Conservation (phyloP, 53 echinoderm and acorn worm species). For the Crossaster papposus region DNA sequence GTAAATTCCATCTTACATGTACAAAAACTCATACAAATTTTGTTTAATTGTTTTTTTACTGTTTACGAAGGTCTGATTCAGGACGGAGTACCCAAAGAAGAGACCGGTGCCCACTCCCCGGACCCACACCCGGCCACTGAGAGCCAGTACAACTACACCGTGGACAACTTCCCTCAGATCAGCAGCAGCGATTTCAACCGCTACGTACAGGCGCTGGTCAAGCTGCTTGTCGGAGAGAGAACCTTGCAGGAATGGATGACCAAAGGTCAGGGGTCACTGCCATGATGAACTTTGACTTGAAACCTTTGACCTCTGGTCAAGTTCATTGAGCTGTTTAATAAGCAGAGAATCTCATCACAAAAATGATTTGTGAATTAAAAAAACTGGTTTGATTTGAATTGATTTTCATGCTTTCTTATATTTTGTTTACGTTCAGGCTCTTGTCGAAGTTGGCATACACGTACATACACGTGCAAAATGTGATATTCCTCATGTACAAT, state of each 20-base stretch:
- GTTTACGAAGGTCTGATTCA: neutral
- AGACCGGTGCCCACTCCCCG: constrained; percentile 8
- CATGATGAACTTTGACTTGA: neutral
- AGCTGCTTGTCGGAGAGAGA: constrained; percentile 85
- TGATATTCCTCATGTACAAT: too few relatives aligned
- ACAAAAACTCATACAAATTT: too few relatives aligned
- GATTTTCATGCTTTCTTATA: too few relatives aligned
- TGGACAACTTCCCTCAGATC: constrained; percentile 84
- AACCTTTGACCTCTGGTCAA: neutral
- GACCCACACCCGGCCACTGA: constrained; percentile 66
- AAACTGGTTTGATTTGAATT: too few relatives aligned
- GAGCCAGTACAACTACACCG: constrained; percentile 85
- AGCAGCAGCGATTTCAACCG: constrained; percentile 70
- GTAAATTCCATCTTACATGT: too few relatives aligned
- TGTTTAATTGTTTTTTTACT: too few relatives aligned
- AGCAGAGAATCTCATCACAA: neutral
- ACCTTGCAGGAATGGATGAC: constrained; percentile 86
- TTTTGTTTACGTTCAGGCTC: too few relatives aligned
- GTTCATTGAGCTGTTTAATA: neutral
- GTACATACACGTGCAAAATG: too few relatives aligned
- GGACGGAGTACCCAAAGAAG: constrained; percentile 27
- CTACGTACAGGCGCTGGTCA: constrained; percentile 86
- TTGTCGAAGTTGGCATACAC: too few relatives aligned
- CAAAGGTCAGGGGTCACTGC: constrained; percentile 63
- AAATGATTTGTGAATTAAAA: too few relatives aligned